Percentiles rank a stretch among this genome's conserved stretches.
Conservation (phyloP, 2,888 invertebrate genomes). For the Spilarctia lutea region DNA sequence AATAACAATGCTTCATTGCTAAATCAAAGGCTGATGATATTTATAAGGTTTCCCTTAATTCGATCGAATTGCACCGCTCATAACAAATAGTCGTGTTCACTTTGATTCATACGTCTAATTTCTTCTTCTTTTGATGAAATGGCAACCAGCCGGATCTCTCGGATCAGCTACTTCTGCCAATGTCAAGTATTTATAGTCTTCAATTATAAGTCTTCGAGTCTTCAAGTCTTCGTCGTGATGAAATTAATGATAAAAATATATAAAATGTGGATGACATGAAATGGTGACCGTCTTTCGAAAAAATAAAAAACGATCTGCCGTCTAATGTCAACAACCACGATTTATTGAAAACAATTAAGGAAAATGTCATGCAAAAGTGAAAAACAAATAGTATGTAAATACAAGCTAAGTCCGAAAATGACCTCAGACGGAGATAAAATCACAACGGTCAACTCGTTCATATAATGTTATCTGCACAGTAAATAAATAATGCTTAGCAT, state of each 20-base stretch:
- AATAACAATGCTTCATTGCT: neutral
- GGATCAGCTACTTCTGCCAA: no score
- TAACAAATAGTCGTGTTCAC: neutral
- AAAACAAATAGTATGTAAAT: neutral
- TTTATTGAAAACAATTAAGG: neutral
- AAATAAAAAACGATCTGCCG: no score
- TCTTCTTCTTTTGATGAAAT: no score
- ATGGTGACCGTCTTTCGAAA: no score
- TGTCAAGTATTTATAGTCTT: no score
- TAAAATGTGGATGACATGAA: no score
- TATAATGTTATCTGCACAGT: constrained; percentile 31
- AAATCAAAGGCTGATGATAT: neutral
- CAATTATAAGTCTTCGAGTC: no score
- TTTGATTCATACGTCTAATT: neutral
- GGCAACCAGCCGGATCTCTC: no score
- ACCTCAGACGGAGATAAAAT: constrained; percentile 20
- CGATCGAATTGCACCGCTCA: neutral
- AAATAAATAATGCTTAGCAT: constrained; percentile 30
- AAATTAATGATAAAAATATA: no score
- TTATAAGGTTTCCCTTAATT: neutral
- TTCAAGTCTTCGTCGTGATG: no score
- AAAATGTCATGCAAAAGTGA: neutral
- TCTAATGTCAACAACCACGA: neutral
- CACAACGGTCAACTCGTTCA: constrained; percentile 33
- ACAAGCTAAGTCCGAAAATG: neutral